Percentiles rank a stretch among this genome's conserved stretches.
These are phyloP conservation scores for Dicentrarchus labrax DNA, from an alignment of 2,113 vertebrate genomes.

Conservation along the genomic window DNA sequence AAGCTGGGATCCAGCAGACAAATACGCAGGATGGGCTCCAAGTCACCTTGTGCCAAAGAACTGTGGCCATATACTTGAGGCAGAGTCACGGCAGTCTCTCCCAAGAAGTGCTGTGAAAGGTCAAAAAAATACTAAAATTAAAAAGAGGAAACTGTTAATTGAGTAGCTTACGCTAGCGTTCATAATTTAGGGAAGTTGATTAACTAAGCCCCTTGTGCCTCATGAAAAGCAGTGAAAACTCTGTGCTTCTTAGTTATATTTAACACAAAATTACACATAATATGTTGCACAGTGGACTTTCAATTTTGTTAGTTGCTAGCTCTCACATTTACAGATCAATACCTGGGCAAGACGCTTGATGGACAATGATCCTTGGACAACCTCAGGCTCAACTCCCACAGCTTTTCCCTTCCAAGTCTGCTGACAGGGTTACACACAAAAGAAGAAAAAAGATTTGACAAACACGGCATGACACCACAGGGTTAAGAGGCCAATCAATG, in stretches of 20 bases:
- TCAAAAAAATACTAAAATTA: conserved; percentile 8
- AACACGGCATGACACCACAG: conserved; percentile 35
- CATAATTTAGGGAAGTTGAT: not conserved
- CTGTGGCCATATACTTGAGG: conserved; percentile 67
- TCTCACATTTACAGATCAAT: conserved; percentile 40
- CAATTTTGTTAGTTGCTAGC: not conserved
- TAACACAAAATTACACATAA: not conserved
- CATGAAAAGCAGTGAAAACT: not conserved
- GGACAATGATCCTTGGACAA: conserved; percentile 78
- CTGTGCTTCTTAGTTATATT: not conserved
- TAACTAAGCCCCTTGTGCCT: not conserved
- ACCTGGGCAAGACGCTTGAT: conserved; percentile 88
- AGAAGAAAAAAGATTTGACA: conserved; percentile 49
- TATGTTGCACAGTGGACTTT: not conserved
- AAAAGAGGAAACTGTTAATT: not conserved
- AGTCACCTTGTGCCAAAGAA: conserved; percentile 72
- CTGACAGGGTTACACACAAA: conserved; percentile 47
- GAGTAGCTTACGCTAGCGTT: not conserved
- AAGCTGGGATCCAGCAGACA: conserved; percentile 93
- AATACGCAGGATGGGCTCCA: conserved; percentile 87
- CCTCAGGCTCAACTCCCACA: conserved; percentile 45
- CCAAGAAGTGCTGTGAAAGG: conserved; percentile 84
- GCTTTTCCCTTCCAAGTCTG: conserved; percentile 52
- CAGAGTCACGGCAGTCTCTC: conserved; percentile 69
- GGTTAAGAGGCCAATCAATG: conserved; percentile 76